These are phyloP conservation scores for Choristoneura fumiferana DNA, from an alignment of 1,140 invertebrate species.

Conservation along the genomic window DNA sequence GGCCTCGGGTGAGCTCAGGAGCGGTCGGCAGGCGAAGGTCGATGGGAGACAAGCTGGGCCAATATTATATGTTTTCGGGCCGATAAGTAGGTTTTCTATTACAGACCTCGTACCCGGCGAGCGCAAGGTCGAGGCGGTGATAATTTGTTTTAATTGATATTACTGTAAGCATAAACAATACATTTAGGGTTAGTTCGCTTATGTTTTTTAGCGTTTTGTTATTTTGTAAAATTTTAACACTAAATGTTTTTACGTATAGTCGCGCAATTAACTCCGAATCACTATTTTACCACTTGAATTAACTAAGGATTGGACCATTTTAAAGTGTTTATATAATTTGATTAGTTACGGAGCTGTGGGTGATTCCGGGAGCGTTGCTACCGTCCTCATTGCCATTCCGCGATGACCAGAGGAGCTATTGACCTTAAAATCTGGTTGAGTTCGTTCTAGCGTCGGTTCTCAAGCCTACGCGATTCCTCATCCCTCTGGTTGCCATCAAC, in stretches of 20 bases:
- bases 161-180: conserved; percentile 60
- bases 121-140: conserved; percentile 49
- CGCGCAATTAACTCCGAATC: conserved; percentile 61
- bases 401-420: too few relatives aligned
- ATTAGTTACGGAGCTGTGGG: neutral
- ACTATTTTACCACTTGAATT: conserved; percentile 47
- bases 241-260: conserved; percentile 60
- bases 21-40: conserved; percentile 27
- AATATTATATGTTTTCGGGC: conserved; percentile 75
- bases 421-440: too few relatives aligned
- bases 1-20: conserved; percentile 26
- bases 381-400: too few relatives aligned
- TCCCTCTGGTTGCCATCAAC: too few relatives aligned
- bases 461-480: too few relatives aligned
- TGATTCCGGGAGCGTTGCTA: too few relatives aligned
- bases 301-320: conserved; percentile 51
- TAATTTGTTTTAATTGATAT: conserved; percentile 69
- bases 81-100: conserved; percentile 61
- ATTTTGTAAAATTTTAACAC: conserved; percentile 72
- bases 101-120: conserved; percentile 41
- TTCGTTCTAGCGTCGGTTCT: too few relatives aligned
- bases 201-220: conserved; percentile 70
- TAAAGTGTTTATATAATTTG: conserved; percentile 35
- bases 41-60: conserved; percentile 39
- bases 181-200: conserved; percentile 66